Percentiles rank a stretch among this genome's conserved stretches.
Evolutionary conservation across 2,888 invertebrate species (phyloP).

Genomic region (Heteromurus nitidus): DNA sequence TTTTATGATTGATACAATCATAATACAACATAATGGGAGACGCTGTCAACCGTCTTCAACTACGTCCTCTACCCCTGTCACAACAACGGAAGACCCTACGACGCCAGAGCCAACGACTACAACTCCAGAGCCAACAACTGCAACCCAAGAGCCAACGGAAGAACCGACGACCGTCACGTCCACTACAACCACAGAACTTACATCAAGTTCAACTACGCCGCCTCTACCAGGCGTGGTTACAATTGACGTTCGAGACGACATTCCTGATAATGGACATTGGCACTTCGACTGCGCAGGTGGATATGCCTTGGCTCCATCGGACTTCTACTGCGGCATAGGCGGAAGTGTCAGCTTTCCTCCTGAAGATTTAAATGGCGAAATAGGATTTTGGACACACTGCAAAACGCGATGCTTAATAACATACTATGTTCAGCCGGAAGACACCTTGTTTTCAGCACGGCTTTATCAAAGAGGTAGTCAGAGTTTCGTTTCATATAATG

Average conservation of each 20-base stretch:
- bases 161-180: background rate
- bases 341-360: background rate
- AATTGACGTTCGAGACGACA: background rate
- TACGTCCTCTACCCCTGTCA: background rate
- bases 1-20: no score
- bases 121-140: background rate
- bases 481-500: constrained; percentile 13
- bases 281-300: background rate
- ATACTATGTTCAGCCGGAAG: background rate
- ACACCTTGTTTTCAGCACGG: background rate
- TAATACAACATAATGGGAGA: no score
- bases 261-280: constrained; percentile 2
- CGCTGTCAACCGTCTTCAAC: no score
- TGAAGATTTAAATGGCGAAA: background rate
- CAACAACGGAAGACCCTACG: background rate
- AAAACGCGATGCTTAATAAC: background rate
- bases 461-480: background rate
- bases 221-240: background rate
- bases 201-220: background rate
- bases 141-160: background rate
- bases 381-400: constrained; percentile 10
- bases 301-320: background rate
- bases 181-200: background rate
- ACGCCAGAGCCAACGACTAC: background rate
- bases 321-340: background rate